A percentile compares a stretch with the other conserved stretches of the same genome.
These are phyloP conservation scores for Malthinus seriepunctatus DNA, from an alignment of 2,888 invertebrate genomes.

Conservation along the genomic window DNA sequence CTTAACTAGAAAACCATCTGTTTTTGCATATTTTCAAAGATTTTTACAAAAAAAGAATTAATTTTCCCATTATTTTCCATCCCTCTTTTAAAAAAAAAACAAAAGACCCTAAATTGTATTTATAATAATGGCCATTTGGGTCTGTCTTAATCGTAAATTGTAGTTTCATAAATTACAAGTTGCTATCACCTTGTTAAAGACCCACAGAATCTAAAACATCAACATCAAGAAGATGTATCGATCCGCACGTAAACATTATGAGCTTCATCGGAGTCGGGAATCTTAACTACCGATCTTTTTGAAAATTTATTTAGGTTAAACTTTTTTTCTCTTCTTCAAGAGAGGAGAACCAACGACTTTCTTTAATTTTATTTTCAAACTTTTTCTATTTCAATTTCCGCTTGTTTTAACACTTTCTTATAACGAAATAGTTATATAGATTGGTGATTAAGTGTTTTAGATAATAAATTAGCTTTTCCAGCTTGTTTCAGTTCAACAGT, in stretches of 20 bases:
- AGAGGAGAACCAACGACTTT: slow-evolving; percentile 11
- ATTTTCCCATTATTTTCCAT: no score
- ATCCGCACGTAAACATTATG: slow-evolving; percentile 17
- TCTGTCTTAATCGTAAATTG: slow-evolving; percentile 22
- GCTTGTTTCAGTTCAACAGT: no score
- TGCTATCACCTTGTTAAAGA: slow-evolving; percentile 23
- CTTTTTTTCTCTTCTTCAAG: neutral
- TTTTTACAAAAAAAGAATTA: no score
- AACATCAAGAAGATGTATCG: slow-evolving; percentile 19
- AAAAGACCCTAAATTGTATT: slow-evolving; percentile 14
- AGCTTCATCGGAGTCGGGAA: slow-evolving; percentile 14
- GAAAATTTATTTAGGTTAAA: slow-evolving; percentile 22
- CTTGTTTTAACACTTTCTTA: slow-evolving; percentile 2
- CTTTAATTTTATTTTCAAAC: slow-evolving; percentile 21
- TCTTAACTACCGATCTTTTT: slow-evolving; percentile 23
- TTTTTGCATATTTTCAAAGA: no score
- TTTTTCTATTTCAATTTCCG: slow-evolving; percentile 17
- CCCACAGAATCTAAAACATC: slow-evolving; percentile 17
- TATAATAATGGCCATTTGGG: slow-evolving; percentile 28
- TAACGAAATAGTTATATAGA: no score
- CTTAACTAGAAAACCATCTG: no score
- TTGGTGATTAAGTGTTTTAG: no score
- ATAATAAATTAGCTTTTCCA: no score
- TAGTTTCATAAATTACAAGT: slow-evolving; percentile 25
- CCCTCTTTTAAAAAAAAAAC: no score